Evolutionary conservation across 2,888 invertebrate species (phyloP), one percentile per base, ranked within the genome.

Genomic region (Spilarctia lutea): DNA sequence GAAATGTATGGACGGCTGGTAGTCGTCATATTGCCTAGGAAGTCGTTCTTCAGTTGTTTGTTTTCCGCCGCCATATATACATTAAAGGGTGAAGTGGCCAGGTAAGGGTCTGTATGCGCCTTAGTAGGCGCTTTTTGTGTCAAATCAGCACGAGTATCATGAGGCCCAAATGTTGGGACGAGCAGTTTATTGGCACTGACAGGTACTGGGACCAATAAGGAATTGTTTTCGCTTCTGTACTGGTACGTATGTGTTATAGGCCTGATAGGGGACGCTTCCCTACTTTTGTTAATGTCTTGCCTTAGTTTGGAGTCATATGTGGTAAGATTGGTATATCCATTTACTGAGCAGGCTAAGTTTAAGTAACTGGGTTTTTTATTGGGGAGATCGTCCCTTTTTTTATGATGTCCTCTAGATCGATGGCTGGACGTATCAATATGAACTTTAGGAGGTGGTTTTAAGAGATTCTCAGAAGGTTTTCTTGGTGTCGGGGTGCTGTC

Each of bases 291-390:
- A 73, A 97, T 97, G 70, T 97, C 97, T 88, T 98, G 97, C 24
- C 98, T 96, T 60, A 97, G 94, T 89, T 98, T 97, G 0, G 98
- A 98, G 92, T 98, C 98, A 96, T 98, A 98, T 76, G 98, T 98
- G 11, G 98, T 98, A 75, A 98, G 96, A 85, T 98, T 98, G 10
- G 98, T 98, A 91, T 99, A 99, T 7, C 99, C 99, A 94, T 98
- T 98, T 72, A 99, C 98, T 33, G 98, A 98, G 91, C 98, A 98
- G 71, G 99, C 98, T 79, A 99, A 94, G 87, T 98, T 98, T 74
- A 99, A 94, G 91, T 99, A 99, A 75, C 98, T 98, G 0, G 99
- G 99, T 89, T 98, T 97, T 90, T 98, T 98, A 27, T 95, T 95
- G 18, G 92, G 88, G 68, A 92, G 80, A 67, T 95, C 94, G 89